Base-by-base conservation (phyloP, 2,113 vertebrate species). In the Lagopus muta region DNA sequence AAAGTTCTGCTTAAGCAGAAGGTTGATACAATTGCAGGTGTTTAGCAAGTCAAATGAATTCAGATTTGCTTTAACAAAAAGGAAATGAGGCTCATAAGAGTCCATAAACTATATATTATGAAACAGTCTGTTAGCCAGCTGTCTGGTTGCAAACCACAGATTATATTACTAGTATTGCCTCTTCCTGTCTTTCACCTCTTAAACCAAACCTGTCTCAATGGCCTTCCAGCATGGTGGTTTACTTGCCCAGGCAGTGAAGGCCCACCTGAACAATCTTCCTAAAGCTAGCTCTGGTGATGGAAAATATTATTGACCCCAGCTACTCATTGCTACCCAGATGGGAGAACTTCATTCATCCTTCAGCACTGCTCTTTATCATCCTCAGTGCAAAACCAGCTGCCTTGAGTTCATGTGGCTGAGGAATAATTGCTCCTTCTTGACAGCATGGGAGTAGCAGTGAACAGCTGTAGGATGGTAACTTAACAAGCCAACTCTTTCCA, bases 41-140 rank as follows among this genome's bases (percentile, higher is more conserved):
- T 87, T 96, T 85, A 69, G 3, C 81, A 67, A 91, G 79, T 91
- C 87, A 88, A 66, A 80, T 83, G 82, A 94, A 81, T 89, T 92
- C 91, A 82, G 84, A 55, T 92, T 93, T 96, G 64, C 84, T 92
- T 73, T 94, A 92, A 92, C 81, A 85, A 85, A 89, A 91, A 95
- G 96, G 92, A 93, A 96, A 95, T 95, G 45, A 95, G 58, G 72
- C 85, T 96, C 93, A 88, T 83, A 89, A 74, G 69, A 88, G 34
- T 79, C 85, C 55, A 71, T 95, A 95, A 94, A 96, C 84, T 89
- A 94, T 94, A 85, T 95, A 75, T 92, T 95, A 89, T 93, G 72
- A 83, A 95, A 43, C 78, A 93, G 71, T 93, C 91, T 95, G 95
- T 54, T 96, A 67, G 87, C 96, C 96, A 96, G 85, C 96, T 96